Evolutionary conservation across 2,888 invertebrate genomes (phyloP), one percentile per base, ranked within the genome.

Genomic region (Amiota minor): DNA sequence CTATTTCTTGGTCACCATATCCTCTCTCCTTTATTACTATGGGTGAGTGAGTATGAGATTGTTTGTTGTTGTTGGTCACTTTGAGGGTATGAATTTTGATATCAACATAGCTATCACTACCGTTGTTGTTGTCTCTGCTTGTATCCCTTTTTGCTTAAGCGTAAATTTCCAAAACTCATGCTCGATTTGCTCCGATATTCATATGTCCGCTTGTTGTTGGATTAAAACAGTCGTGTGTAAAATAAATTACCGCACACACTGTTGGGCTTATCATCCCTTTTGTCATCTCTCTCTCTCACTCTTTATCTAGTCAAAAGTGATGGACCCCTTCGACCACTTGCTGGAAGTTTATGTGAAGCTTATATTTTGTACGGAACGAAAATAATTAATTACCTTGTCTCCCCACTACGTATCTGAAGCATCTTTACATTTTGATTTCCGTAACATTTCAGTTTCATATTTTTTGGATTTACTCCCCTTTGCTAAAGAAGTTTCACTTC

Each of bases 171-270:
- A 14, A n/a, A 53, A 53, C 53, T 16, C 53, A 16, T 53, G 53
- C 23, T 14, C 23, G 9, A 61, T 61, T 61, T 61, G 61, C 10
- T 61, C 12, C 18, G 23, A 23, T 23, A 45, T 65, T 65, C 20
- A 23, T 49, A 16, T 10, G 11, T 49, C 16, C 65, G 18, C 35
- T 65, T 65, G 46, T 47, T 20, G 65, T 65, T 59, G n/a, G 72
- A 71, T 35, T 35, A 0, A 35, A 35, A 35, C 35, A 35, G 35
- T 77, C 74, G 75, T 77, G 77, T 81, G 79, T 81, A 85, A 87
- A 87, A 85, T 87, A 87, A 87, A 87, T 87, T 86, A 86, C 87
- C 86, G 79, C 81, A 65, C 65, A 49, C 35, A 59, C 59, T 65
- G 68, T 47, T 59, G 46, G n/a, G n/a, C n/a, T n/a, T n/a, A n/a